Percentiles rank a stretch among this genome's conserved stretches.
Conservation (phyloP, 2,888 invertebrate genomes). For the Drosophila kuntzei region DNA sequence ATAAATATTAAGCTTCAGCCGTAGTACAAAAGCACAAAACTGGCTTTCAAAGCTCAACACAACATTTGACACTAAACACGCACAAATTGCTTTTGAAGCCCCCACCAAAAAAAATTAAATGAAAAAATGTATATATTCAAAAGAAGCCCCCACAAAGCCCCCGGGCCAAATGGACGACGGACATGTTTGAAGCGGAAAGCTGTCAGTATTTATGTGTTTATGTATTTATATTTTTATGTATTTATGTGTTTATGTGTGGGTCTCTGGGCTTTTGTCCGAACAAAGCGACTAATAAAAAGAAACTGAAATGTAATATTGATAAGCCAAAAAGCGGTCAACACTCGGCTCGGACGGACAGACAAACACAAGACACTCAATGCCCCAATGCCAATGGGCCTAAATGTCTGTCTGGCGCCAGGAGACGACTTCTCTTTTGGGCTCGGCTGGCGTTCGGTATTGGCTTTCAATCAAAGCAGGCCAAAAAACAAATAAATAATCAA, state of each 20-base stretch:
- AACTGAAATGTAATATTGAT: slow-evolving; percentile 77
- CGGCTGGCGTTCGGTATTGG: slow-evolving; percentile 36
- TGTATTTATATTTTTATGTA: slow-evolving; percentile 34
- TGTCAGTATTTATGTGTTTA: slow-evolving; percentile 42
- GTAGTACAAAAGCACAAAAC: slow-evolving; percentile 31
- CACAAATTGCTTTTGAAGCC: slow-evolving; percentile 77
- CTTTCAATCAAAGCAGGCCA: slow-evolving; percentile 55
- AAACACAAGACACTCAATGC: slow-evolving; percentile 4
- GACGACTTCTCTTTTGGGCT: slow-evolving; percentile 25
- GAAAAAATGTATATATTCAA: slow-evolving; percentile 29
- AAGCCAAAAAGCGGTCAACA: slow-evolving; percentile 71
- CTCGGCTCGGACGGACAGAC: slow-evolving; percentile 9
- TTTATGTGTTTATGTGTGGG: slow-evolving; percentile 36
- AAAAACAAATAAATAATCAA: slow-evolving; percentile 78
- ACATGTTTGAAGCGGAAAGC: slow-evolving; percentile 25
- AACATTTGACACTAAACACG: slow-evolving; percentile 80
- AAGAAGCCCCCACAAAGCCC: slow-evolving; percentile 65
- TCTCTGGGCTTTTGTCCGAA: slow-evolving; percentile 49
- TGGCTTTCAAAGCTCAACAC: slow-evolving; percentile 55
- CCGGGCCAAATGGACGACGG: slow-evolving; percentile 5
- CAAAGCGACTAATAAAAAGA: slow-evolving; percentile 50
- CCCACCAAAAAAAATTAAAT: slow-evolving; percentile 19
- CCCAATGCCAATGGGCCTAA: slow-evolving; percentile 53
- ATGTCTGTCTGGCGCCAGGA: slow-evolving; percentile 61
- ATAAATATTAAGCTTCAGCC: slow-evolving; percentile 61